Evolutionary conservation across 2,113 vertebrate species (phyloP), one percentile per base, ranked within the genome.

Genomic region (Oreochromis spilurus): DNA sequence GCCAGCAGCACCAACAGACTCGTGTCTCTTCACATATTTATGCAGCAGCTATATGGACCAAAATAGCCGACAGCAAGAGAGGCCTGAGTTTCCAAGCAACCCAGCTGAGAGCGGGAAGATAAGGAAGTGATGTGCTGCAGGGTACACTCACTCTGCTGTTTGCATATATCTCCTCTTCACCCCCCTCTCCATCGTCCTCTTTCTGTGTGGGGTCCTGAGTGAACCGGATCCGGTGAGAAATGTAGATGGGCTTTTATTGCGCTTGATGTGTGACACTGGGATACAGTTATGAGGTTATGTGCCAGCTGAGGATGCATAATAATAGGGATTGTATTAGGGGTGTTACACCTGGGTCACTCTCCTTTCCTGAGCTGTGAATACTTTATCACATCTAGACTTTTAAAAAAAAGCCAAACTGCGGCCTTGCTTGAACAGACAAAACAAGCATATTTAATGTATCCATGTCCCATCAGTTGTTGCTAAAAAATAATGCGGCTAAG

Each of bases 31-130:
- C 75, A 78, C 21, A 91, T 84, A 90, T 65, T 85, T 70, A 67
- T 79, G 12, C 82, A 45, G 36, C 40, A 79, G 79, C 83, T 87
- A 43, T n/a, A 58, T 84, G 57, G 83, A 40, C 54, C 40, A 50
- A 60, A 34, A 79, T 52, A 55, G 7, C 34, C 82, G 19, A 72
- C 85, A 81, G 60, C n/a, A 43, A 85, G 82, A 85, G 85, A 87
- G 62, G 31, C 12, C 50, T 12, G 52, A 5, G 84, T 95, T 91
- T 90, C 92, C 43, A 78, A 50, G 93, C 92, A 91, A 92, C 94
- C 19, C 36, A 34, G 77, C n/a, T 87, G 87, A 87, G 65, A 83
- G 79, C 77, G 21, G 62, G 84, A 62, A 78, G 77, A 91, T 70
- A 81, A 67, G 54, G 72, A 82, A 79, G 84, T 70, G 52, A 72